Evolutionary conservation across 1,140 invertebrate genomes (phyloP), one percentile per base, ranked within the genome.

Genomic region (Teleogryllus occipitalis): DNA sequence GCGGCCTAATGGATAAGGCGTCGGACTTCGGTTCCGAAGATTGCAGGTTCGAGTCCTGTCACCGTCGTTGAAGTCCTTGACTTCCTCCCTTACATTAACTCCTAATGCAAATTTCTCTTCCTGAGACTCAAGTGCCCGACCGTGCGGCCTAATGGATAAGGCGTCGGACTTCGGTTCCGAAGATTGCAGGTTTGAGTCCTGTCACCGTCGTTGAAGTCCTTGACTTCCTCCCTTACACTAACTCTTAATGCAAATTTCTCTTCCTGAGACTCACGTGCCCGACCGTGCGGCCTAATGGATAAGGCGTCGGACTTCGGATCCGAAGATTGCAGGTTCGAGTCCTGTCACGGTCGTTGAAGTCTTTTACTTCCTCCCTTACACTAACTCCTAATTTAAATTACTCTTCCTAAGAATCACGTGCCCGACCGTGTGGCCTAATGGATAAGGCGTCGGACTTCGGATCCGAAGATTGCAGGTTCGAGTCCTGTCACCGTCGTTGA

Each of bases 311-410:
- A 77, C 76, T 77, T 77, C 76, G 76, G 76, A 77, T 77, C 76
- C 76, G 76, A 77, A 77, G 76, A 77, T 77, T 77, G 76, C 76
- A 77, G 76, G 76, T 77, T 77, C 76, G 76, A 77, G 76, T 77
- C 76, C 76, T 77, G 76, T 77, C 76, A 47, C 76, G 76, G 76
- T 77, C 76, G 76, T n/a, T n/a, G n/a, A n/a, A n/a, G n/a, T n/a
- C n/a, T n/a, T n/a, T n/a, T n/a, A n/a, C n/a, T n/a, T n/a, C n/a
- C n/a, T n/a, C n/a, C n/a, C n/a, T n/a, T n/a, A n/a, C n/a, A n/a
- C n/a, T n/a, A n/a, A n/a, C n/a, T n/a, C n/a, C n/a, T n/a, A n/a
- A n/a, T n/a, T n/a, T n/a, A n/a, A n/a, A n/a, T n/a, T n/a, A n/a
- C n/a, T n/a, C n/a, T n/a, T n/a, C n/a, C n/a, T n/a, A n/a, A n/a